Conservation (phyloP, 2,888 invertebrate genomes). For the Trichopoda pennipes region DNA sequence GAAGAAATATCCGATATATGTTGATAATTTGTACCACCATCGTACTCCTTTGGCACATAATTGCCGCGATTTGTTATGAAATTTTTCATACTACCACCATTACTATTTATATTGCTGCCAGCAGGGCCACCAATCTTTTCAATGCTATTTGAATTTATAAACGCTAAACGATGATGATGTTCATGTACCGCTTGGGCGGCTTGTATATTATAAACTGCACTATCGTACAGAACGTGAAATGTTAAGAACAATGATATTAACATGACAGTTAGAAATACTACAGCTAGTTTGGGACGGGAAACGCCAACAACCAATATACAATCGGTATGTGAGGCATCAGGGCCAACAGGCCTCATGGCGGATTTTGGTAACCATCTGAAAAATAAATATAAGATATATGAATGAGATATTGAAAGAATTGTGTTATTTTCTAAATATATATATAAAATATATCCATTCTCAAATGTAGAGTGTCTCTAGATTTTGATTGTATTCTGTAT, state of each 20-base stretch:
- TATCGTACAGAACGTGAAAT: conserved; percentile 92
- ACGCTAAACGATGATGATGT: conserved; percentile 81
- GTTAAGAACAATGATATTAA: conserved; percentile 91
- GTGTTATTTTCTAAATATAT: too few species aligned
- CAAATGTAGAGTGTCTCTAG: too few species aligned
- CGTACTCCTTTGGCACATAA: conserved; percentile 77
- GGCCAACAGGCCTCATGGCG: conserved; percentile 91
- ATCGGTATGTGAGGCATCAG: conserved; percentile 88
- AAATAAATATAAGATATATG: conserved; percentile 69
- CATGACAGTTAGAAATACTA: conserved; percentile 88
- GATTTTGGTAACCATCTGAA: conserved; percentile 90
- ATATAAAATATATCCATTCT: too few species aligned
- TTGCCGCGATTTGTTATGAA: conserved; percentile 75
- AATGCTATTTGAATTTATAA: conserved; percentile 72
- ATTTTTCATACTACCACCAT: conserved; percentile 15
- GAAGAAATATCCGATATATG: conserved; percentile 57
- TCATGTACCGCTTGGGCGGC: conserved; percentile 84
- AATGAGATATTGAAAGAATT: background rate
- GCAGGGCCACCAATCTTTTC: conserved; percentile 11
- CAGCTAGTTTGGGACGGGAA: conserved; percentile 91
- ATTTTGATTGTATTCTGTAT: too few species aligned
- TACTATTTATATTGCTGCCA: too few species aligned
- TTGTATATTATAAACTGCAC: conserved; percentile 90
- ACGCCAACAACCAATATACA: conserved; percentile 92
- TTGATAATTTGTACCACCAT: conserved; percentile 33